Evolutionary conservation across 2,113 vertebrate species (phyloP).

Genomic region (Lipophrys pholis): DNA sequence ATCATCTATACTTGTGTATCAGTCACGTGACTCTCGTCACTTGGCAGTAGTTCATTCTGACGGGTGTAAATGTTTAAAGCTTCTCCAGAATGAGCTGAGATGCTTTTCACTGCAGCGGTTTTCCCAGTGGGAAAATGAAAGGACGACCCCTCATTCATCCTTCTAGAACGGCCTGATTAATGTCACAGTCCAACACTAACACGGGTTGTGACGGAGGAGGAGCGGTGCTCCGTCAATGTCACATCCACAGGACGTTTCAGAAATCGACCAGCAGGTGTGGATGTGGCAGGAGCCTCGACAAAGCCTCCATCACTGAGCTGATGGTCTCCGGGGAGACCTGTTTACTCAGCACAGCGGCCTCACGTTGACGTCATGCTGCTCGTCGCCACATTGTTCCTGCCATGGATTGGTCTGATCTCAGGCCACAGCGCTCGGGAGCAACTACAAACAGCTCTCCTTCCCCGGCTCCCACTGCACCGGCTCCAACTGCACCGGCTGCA

Average conservation of each 20-base stretch:
- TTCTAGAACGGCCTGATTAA: constrained; percentile 41
- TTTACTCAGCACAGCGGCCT: constrained; percentile 69
- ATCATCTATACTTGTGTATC: too few relatives aligned
- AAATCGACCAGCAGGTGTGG: too few relatives aligned
- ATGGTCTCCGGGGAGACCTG: constrained; percentile 51
- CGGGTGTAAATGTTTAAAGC: too few relatives aligned
- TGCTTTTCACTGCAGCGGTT: too few relatives aligned
- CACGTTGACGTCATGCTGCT: constrained; percentile 74
- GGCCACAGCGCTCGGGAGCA: constrained; percentile 60
- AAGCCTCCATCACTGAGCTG: constrained; percentile 60
- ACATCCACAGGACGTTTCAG: neutral
- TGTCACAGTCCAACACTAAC: constrained; percentile 33
- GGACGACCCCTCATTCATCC: constrained; percentile 2
- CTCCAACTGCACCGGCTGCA: constrained; percentile 30
- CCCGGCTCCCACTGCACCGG: constrained; percentile 15
- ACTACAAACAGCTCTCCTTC: constrained; percentile 43
- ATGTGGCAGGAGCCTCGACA: neutral
- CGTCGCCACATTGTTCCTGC: constrained; percentile 69
- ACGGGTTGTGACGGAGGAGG: neutral
- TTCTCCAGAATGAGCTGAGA: too few relatives aligned
- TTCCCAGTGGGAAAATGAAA: too few relatives aligned
- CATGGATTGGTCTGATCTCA: constrained; percentile 80
- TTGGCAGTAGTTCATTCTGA: too few relatives aligned
- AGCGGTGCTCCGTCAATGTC: constrained; percentile 30
- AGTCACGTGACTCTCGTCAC: too few relatives aligned